These are phyloP conservation scores for Heliconius hortense DNA, from an alignment of 2,888 invertebrate species.

Conservation along the genomic window DNA sequence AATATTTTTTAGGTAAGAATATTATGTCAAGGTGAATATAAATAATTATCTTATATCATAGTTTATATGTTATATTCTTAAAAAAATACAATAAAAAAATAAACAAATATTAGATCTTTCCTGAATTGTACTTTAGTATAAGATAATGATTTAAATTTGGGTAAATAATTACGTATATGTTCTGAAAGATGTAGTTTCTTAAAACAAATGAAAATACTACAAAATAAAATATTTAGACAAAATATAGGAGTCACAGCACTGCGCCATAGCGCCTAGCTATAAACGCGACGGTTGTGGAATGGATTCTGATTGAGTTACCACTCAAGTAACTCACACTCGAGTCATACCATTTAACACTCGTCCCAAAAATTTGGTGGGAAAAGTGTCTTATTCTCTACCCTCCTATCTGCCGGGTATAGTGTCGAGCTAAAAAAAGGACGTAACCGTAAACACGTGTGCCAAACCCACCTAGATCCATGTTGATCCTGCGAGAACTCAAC, in stretches of 20 bases:
- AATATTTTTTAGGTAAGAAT: slow-evolving; percentile 2
- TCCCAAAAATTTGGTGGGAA: too few species aligned
- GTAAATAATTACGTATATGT: background rate
- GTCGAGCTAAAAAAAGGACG: background rate
- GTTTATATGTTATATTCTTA: background rate
- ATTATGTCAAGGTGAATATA: slow-evolving; percentile 2
- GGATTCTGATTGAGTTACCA: too few species aligned
- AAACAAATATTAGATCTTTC: too few species aligned
- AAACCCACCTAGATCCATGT: slow-evolving; percentile 91
- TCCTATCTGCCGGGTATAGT: background rate
- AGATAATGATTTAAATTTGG: too few species aligned
- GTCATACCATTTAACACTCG: background rate
- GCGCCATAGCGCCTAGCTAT: too few species aligned
- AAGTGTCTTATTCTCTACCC: too few species aligned
- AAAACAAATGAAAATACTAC: too few species aligned
- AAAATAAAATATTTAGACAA: too few species aligned
- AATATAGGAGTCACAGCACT: too few species aligned
- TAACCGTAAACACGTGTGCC: background rate
- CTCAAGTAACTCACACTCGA: too few species aligned
- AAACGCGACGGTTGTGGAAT: too few species aligned
- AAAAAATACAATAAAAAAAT: background rate
- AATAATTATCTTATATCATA: background rate
- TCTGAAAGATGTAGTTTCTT: background rate
- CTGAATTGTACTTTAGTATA: too few species aligned
- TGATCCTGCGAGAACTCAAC: slow-evolving; percentile 99